Evolutionary conservation across 2,797 vertebrate species (phyloP), one percentile per base, ranked within the genome.

Genomic region (Cirrhinus molitorella): DNA sequence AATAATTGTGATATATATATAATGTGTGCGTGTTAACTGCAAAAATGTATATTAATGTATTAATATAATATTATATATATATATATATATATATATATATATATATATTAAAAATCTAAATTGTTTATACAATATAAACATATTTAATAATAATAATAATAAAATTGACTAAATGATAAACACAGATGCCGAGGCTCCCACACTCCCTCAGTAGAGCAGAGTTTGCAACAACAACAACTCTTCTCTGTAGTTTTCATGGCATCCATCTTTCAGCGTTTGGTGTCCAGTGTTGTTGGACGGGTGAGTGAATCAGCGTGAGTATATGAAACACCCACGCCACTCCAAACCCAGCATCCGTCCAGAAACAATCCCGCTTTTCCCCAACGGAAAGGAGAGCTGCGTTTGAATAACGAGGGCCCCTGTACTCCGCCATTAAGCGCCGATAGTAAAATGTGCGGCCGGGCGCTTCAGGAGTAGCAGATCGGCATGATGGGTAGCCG

Each of bases 341-440:
- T 23, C 28, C 16, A 71, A 57, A 71, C 43, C 6, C 19, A 47
- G 43, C 63, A 23, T 67, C 25, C 28, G 57, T 82, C 83, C 72
- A 74, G 72, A 81, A 74, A 65, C 66, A 8, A 16, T 77, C 49
- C 17, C 57, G 23, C 3, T 19, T 6, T 66, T n/a, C n/a, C 65
- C 71, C 11, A 16, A 43, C 78, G 79, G 65, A 76, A 34, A 63
- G 0, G n/a, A 81, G 61, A 71, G 59, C 25, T 68, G 76, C 21
- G 8, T 59, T 78, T 81, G 21, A 72, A 53, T 76, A 83, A 72
- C 14, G 25, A 57, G 70, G 65, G 66, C 65, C 3, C 34, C 25
- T n/a, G 25, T 57, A 47, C 61, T 40, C 37, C 47, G 13, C 74
- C 92, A 93, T 89, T 93, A 89, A 92, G 88, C 86, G 17, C 53